Percentiles rank a stretch among this genome's conserved stretches.
Conservation (phyloP, 2,797 vertebrate genomes). For the Melopsittacus undulatus region DNA sequence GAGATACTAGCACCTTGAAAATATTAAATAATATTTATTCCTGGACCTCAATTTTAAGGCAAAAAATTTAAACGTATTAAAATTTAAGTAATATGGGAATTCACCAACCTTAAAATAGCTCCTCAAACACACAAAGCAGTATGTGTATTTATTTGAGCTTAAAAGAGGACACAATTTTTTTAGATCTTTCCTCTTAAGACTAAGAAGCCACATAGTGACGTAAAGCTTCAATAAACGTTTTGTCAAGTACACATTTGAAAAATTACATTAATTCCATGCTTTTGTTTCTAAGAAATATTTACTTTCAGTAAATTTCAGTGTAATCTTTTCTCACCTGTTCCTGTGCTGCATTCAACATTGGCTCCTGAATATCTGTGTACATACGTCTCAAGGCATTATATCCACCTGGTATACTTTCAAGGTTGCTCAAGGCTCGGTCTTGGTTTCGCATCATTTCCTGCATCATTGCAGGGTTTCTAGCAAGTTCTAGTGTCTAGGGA, state of each 20-base stretch:
- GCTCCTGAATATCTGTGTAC: constrained; percentile 86
- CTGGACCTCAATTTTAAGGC: neutral
- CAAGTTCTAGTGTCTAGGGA: constrained; percentile 82
- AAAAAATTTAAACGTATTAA: neutral
- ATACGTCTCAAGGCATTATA: constrained; percentile 83
- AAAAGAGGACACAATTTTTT: neutral
- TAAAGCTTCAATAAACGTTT: neutral
- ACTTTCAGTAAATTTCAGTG: neutral
- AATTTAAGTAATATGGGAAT: neutral
- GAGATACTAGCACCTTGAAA: neutral
- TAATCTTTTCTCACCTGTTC: constrained; percentile 76
- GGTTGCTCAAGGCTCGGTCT: constrained; percentile 83
- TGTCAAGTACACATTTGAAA: neutral
- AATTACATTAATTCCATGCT: neutral
- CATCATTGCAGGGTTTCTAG: constrained; percentile 86
- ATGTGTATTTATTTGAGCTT: neutral
- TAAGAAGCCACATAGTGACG: neutral
- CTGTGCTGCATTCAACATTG: constrained; percentile 84
- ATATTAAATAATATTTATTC: neutral
- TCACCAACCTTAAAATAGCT: neutral
- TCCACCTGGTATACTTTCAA: constrained; percentile 85
- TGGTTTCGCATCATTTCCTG: constrained; percentile 87
- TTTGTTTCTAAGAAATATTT: neutral
- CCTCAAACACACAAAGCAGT: neutral
- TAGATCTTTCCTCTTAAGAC: neutral